phyloP scores from a whole-genome alignment of 2,888 invertebrate species.

The Parnassius orleans region DNA sequence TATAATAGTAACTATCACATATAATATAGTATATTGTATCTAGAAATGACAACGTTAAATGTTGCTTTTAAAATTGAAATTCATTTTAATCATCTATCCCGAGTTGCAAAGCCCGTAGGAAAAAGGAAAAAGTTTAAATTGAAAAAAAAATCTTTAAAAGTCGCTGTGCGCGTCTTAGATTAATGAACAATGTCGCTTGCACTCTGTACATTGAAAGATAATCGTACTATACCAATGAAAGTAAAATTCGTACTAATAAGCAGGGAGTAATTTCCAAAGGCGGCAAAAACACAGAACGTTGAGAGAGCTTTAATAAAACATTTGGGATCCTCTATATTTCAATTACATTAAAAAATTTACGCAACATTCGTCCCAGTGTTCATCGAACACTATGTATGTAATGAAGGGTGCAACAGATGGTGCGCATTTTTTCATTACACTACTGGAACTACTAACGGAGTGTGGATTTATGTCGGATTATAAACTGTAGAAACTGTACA shows the following conservation, averaged over 20 bases:
- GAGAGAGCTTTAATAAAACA: constrained; percentile 69
- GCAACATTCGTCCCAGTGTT: constrained; percentile 64
- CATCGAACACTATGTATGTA: constrained; percentile 59
- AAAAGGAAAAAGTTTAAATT: no score
- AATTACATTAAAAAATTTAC: constrained; percentile 77
- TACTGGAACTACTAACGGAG: constrained; percentile 62
- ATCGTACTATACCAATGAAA: constrained; percentile 18
- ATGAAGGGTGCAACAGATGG: constrained; percentile 81
- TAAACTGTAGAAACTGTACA: constrained; percentile 49
- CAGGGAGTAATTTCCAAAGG: constrained; percentile 38
- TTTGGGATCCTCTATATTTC: constrained; percentile 71
- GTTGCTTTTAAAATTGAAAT: no score
- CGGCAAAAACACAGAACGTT: constrained; percentile 46
- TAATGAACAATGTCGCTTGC: constrained; percentile 21
- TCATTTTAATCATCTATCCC: no score
- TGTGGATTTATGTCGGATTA: constrained; percentile 75
- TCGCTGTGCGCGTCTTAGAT: not conserved
- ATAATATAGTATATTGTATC: no score
- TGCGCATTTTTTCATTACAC: constrained; percentile 75
- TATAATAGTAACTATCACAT: no score
- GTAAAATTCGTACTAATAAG: constrained; percentile 14
- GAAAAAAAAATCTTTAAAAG: no score
- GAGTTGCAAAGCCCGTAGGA: no score
- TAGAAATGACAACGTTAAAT: no score
- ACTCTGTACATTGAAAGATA: constrained; percentile 20